Evolutionary conservation across 2,113 vertebrate genomes (phyloP), one percentile per base, ranked within the genome.

Genomic region (Rhinichthys klamathensis): DNA sequence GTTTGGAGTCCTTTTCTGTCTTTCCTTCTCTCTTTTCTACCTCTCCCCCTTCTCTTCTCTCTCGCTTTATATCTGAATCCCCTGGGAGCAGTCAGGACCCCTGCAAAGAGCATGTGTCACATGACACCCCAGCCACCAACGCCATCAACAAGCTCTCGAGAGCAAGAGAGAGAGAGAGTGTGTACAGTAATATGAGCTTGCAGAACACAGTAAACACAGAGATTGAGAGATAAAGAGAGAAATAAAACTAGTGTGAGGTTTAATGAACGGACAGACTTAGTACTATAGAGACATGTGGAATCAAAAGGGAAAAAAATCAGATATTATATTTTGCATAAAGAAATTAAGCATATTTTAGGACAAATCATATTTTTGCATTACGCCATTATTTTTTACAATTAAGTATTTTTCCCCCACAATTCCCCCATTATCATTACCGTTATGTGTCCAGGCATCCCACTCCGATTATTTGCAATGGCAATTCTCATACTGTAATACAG

Each of bases 41-140:
- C 51, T 81, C 72, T 63, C 56, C 25, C 58, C 69, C 30, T 12
- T 56, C 41, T 56, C 27, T 49, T 54, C 18, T 61, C 21, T 74
- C 60, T 74, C 27, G 70, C 25, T 78, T 78, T 58, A 82, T 74
- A 27, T 82, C 72, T 67, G 63, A 25, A 38, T 82, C 78, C 69
- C 74, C 30, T 23, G 27, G 51, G 80, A 78, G 75, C 74, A 78
- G 72, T 78, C n/a, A 72, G 54, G 83, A 87, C 85, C 63, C 74
- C 81, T 87, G 83, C 83, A 84, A 65, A 77, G 85, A 83, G 83
- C 56, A 32, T 65, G 72, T 76, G 73, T 76, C 81, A 83, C 51
- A 58, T 77, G 81, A 87, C 80, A 83, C 81, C 80, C 75, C 41
- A 86, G 83, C 21, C 44, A 76, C 63, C 70, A 76, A 76, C 23